Conservation (phyloP, 2,113 vertebrate species). For the Tragelaphus buxtoni region DNA sequence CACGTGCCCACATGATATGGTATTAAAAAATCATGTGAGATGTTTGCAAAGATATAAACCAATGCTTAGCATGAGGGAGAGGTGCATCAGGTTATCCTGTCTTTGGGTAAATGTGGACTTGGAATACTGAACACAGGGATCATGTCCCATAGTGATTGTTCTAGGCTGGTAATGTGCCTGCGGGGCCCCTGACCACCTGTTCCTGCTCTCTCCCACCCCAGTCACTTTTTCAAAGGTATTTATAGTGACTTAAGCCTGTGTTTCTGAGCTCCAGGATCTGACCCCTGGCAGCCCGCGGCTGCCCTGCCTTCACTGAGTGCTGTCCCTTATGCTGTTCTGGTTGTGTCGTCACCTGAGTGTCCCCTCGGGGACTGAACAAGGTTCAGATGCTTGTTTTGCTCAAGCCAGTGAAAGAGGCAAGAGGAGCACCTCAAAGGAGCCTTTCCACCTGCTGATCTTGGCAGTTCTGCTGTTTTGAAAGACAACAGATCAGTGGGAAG, state of each 20-base stretch:
- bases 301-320: neutral
- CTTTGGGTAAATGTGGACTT: neutral
- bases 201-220: neutral
- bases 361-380: neutral
- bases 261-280: neutral
- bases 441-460: constrained; percentile 53
- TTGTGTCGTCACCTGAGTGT: neutral
- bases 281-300: neutral
- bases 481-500: constrained; percentile 60
- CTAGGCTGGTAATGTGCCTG: neutral
- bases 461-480: constrained; percentile 67
- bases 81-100: neutral
- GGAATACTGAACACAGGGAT: neutral
- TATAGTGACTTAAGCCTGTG: neutral
- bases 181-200: neutral
- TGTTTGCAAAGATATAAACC: neutral
- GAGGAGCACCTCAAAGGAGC: constrained; percentile 53
- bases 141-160: neutral
- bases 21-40: neutral
- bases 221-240: constrained; percentile 1
- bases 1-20: accelerated
- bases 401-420: neutral
- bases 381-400: constrained; percentile 35
- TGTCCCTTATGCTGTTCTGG: neutral
- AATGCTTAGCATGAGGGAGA: neutral